Base-by-base conservation (phyloP, 2,797 vertebrate species). In the Thaleichthys pacificus region DNA sequence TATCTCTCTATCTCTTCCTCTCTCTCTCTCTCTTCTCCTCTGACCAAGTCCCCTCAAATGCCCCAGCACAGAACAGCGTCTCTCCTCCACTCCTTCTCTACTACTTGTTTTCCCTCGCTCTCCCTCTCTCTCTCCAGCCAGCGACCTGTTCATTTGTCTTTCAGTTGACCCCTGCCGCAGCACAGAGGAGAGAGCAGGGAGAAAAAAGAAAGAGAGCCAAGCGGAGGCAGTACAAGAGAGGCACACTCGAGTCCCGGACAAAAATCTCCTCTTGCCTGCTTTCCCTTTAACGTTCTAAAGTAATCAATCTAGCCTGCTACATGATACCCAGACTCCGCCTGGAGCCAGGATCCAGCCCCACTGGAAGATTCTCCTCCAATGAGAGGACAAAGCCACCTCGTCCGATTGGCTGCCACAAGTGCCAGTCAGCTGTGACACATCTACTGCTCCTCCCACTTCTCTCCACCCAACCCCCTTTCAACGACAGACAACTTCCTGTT, bases 251-350 rank as follows among this genome's bases (percentile, higher is more conserved):
- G 85, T 89, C 88, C 74, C 91, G 92, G 89, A 93, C 92, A 93
- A 94, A 94, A 93, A 93, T 93, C 89, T 93, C 89, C 91, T 91
- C 92, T 90, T 91, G 93, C 93, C 94, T 93, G 89, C 94, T 95
- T 96, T 94, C 94, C 96, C 96, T 97, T 97, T 97, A 97, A 97
- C 95, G 91, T 93, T 94, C 92, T 94, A 93, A 94, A 92, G 90
- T 94, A 95, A 96, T 95, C 97, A 96, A 94, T 96, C 96, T 96
- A 96, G 93, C 95, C 90, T 96, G 96, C 95, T 97, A 95, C 92
- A 92, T 91, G 94, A 95, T 93, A 94, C 93, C 92, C 88, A 86
- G 80, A 78, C 84, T 90, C 93, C 91, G 87, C 94, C 95, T 93
- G 89, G 72, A 28, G 78, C 80, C 78, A 73, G 78, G 87, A 84